phyloP scores from a whole-genome alignment of 2,797 vertebrate genomes.

The Tangara arthus region DNA sequence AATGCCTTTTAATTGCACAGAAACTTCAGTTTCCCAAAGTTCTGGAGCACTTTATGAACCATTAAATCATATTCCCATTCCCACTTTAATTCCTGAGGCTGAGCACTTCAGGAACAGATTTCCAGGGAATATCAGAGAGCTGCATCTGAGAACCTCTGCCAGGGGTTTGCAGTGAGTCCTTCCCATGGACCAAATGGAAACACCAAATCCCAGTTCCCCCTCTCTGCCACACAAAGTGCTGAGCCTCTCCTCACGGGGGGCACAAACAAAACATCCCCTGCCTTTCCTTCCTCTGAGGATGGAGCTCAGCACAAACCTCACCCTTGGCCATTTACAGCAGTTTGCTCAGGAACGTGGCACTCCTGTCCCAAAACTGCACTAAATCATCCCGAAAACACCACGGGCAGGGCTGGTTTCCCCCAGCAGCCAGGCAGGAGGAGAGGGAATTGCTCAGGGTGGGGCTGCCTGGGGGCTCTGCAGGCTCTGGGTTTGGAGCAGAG shows the following conservation, averaged over 20 bases:
- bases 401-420: neutral
- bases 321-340: neutral
- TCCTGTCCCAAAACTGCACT: neutral
- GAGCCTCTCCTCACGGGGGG: neutral
- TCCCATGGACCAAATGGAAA: neutral
- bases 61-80: neutral
- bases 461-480: neutral
- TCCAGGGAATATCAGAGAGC: neutral
- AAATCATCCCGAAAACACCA: fast-evolving
- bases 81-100: neutral
- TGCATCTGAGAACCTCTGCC: neutral
- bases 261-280: neutral
- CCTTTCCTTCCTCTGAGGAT: neutral
- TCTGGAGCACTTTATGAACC: neutral
- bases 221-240: neutral
- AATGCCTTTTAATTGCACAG: neutral
- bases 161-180: neutral
- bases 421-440: fast-evolving
- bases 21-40: neutral
- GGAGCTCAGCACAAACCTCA: neutral
- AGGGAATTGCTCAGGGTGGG: neutral
- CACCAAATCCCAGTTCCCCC: neutral
- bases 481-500: neutral
- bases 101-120: neutral
- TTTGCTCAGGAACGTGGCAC: fast-evolving